A percentile compares a stretch with the other conserved stretches of the same genome.
phyloP scores from a whole-genome alignment of 2,888 invertebrate species.

The Mythimna lalbum region DNA sequence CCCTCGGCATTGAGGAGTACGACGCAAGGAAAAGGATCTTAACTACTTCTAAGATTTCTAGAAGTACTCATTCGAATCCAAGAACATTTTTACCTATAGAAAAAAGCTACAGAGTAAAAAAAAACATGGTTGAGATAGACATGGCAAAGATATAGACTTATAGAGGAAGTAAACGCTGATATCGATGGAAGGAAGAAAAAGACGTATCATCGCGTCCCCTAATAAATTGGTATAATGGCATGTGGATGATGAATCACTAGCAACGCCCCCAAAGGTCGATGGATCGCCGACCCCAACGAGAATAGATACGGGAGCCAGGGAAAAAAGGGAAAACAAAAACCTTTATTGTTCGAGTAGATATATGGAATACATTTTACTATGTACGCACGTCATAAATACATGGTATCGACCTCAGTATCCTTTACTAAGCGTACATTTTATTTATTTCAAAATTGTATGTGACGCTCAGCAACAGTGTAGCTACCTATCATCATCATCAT shows the following conservation, averaged over 20 bases:
- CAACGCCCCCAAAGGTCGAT: constrained; percentile 5
- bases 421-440: too few relatives aligned
- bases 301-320: neutral
- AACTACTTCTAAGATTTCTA: neutral
- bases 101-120: neutral
- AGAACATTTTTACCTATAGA: neutral
- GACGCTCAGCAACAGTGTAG: too few relatives aligned
- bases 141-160: neutral
- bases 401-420: too few relatives aligned
- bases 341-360: too few relatives aligned
- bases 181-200: constrained; percentile 15
- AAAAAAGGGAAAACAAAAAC: neutral
- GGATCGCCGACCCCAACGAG: constrained; percentile 15
- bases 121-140: neutral
- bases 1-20: too few relatives aligned
- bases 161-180: neutral
- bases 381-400: too few relatives aligned
- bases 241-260: constrained; percentile 30
- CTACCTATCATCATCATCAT: too few relatives aligned
- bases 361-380: too few relatives aligned
- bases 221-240: constrained; percentile 30
- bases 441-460: too few relatives aligned
- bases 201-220: constrained; percentile 13
- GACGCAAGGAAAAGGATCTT: too few relatives aligned
- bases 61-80: neutral